Evolutionary conservation across 2,113 vertebrate species (phyloP), one percentile per base, ranked within the genome.

Genomic region (Lepisosteus oculatus): DNA sequence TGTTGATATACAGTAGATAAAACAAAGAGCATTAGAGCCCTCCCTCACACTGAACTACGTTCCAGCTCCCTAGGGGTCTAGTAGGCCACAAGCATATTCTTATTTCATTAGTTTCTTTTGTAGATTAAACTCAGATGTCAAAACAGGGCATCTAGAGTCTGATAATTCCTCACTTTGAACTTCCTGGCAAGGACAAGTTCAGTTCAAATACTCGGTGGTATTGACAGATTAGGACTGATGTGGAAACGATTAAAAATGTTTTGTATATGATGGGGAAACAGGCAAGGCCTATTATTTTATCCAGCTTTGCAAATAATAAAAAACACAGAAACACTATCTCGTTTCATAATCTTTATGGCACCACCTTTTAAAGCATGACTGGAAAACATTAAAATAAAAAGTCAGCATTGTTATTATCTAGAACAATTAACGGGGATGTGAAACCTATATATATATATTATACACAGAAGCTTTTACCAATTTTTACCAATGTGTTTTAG

Each of bases 41-140:
- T 45, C 14, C 42, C 43, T 17, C 42, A 2, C 15, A 54, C 41
- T 15, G 64, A 54, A 14, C 9, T 14, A 57, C 43, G 14, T 14
- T 5, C 64, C 47, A 12, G 13, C 13, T 17, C 61, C 61, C 11
- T 13, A 14, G 12, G 70, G 47, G 51, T 56, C 44, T 44, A n/a
- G 55, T 7, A 3, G 42, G 55, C 61, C 55, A 45, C 47, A 55
- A 59, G 61, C 41, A 41, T 64, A 59, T 47, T 65, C 43, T 41
- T 55, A 59, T 54, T 74, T 63, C 56, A 59, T 29, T 17, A 13
- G 72, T 74, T 74, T 68, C 29, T 54, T 74, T 74, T 41, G 67
- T 3, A 80, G 84, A 85, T 86, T 61, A 72, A 76, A 76, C 55
- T 85, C 84, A 85, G 83, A 82, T 84, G 81, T 74, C 61, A 56